A percentile compares a stretch with the other conserved stretches of the same genome.
Evolutionary conservation across 1,140 invertebrate genomes (phyloP).

Genomic region (Leptonema lineaticorne): DNA sequence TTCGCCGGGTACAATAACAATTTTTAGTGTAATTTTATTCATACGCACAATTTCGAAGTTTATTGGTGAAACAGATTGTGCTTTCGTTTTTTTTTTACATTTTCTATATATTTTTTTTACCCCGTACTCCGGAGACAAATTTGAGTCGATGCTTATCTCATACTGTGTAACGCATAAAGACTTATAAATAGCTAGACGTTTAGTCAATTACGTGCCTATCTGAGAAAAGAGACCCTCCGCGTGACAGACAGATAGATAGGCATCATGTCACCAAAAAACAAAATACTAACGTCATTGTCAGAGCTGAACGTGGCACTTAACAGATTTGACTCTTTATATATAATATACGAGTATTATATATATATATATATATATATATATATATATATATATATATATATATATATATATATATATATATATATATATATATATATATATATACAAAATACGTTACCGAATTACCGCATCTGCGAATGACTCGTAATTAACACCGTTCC

Average conservation of each 20-base stretch:
- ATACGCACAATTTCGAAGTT: constrained; percentile 9
- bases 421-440: too few species aligned
- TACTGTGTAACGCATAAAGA: not conserved
- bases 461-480: constrained; percentile 24
- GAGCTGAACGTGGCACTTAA: constrained; percentile 34
- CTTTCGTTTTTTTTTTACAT: too few species aligned
- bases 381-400: too few species aligned
- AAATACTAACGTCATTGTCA: constrained; percentile 36
- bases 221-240: not conserved
- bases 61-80: not conserved
- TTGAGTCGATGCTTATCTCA: not conserved
- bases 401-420: too few species aligned
- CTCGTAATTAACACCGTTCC: constrained; percentile 38
- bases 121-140: not conserved
- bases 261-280: constrained; percentile 30
- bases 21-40: constrained; percentile 17
- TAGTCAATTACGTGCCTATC: not conserved
- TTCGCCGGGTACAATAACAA: not conserved
- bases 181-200: constrained; percentile 13
- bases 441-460: too few species aligned
- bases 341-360: too few species aligned
- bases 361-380: too few species aligned
- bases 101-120: not conserved
- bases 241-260: constrained; percentile 12
- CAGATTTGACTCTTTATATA: constrained; percentile 33